Conservation (phyloP, 53 echinoderm and acorn worm species). For the Holothuria leucospilota region DNA sequence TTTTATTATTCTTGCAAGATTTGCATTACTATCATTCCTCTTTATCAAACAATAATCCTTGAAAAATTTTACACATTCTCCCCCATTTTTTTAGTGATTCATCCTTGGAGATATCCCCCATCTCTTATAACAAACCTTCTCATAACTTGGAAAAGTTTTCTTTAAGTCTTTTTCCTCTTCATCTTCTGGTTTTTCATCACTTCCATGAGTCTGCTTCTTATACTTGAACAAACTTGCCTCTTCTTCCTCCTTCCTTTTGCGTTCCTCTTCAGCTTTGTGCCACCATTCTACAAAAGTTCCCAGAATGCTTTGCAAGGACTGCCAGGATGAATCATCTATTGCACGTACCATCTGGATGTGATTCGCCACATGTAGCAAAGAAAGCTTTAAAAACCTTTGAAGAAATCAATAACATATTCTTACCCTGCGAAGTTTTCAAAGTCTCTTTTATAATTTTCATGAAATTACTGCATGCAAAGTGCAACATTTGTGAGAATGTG, state of each 20-base stretch:
- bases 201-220: constrained; percentile 87
- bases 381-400: constrained; percentile 67
- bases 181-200: constrained; percentile 87
- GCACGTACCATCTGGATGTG: constrained; percentile 41
- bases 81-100: too few relatives aligned
- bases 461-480: too few relatives aligned
- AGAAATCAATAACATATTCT: background rate
- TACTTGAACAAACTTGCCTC: constrained; percentile 82
- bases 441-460: too few relatives aligned
- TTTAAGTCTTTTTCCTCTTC: constrained; percentile 88
- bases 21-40: too few relatives aligned
- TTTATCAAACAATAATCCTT: too few relatives aligned
- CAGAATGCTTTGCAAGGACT: constrained; percentile 65
- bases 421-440: too few relatives aligned
- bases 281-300: constrained; percentile 72
- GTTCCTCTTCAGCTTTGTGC: constrained; percentile 78
- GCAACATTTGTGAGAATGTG: too few relatives aligned
- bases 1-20: too few relatives aligned
- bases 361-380: constrained; percentile 70
- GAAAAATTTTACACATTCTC: too few relatives aligned
- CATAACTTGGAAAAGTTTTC: constrained; percentile 83
- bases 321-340: constrained; percentile 27
- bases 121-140: constrained; percentile 59
- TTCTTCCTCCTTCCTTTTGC: constrained; percentile 80
- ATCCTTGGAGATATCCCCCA: background rate